Conservation (phyloP, 2,888 invertebrate genomes). For the Liposcelis brunnea region DNA sequence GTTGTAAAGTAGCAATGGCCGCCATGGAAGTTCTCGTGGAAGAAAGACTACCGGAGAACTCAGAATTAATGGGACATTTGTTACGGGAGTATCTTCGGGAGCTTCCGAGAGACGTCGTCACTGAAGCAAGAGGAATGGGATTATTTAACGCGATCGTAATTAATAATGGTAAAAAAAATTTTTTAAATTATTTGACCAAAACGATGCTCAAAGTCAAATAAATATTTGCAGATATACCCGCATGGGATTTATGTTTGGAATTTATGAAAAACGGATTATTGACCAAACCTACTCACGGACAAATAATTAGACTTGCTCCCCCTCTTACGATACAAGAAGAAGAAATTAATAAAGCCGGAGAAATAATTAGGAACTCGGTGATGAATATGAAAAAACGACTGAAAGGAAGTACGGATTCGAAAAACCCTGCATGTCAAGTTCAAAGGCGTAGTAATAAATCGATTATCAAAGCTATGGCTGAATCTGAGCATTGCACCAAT, state of each 20-base stretch:
- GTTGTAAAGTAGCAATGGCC: conserved; percentile 69
- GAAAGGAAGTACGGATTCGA: no score
- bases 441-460: no score
- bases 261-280: conserved; percentile 78
- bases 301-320: conserved; percentile 88
- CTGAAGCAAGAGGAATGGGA: conserved; percentile 68
- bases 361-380: conserved; percentile 47
- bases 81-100: conserved; percentile 48
- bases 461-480: no score
- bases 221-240: conserved; percentile 47
- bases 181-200: conserved; percentile 11
- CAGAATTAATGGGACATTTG: conserved; percentile 54
- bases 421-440: no score
- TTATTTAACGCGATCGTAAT: conserved; percentile 83
- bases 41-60: conserved; percentile 75
- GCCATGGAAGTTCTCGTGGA: conserved; percentile 73
- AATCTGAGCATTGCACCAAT: no score
- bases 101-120: conserved; percentile 56
- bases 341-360: conserved; percentile 57
- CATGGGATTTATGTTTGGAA: conserved; percentile 75
- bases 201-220: no score
- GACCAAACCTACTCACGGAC: conserved; percentile 92
- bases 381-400: conserved; percentile 9
- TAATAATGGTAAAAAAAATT: conserved; percentile 42
- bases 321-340: conserved; percentile 72